Base-by-base conservation (phyloP, 2,797 vertebrate genomes). In the Octomys mimax region DNA sequence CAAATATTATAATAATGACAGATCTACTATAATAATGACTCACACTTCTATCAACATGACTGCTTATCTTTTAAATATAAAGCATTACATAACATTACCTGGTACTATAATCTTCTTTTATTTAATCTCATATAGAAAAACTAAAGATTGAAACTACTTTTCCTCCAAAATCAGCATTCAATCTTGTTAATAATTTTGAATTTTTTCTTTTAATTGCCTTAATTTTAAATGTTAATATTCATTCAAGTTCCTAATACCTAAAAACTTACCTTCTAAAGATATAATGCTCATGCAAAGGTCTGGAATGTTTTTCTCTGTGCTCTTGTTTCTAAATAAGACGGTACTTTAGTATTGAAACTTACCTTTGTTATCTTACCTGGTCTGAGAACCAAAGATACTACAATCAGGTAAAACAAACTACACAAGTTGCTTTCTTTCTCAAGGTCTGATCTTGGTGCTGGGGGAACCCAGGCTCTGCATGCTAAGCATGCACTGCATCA, bases 91-190 rank as follows among this genome's bases (percentile, higher is more conserved):
- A 87, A 39, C n/a, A 77, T 33, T 24, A 81, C 9, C 54, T 26
- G 46, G 64, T 42, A 36, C 8, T 88, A 39, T 1, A 18, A 39
- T 71, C 62, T 46, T 91, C 39, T 71, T 6, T 68, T 66, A 90
- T 28, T 57, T 84, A 81, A 22, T 24, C 24, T 62, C 49, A 68
- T 52, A 31, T 61, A 59, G 52, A 71, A 96, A 91, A 87, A 62
- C 31, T 73, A 64, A 92, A 87, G 21, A 16, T 2, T 52, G 10
- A 66, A 70, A 64, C 36, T 70, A 81, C 39, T 46, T 57, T 64
- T 93, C 88, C 68, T 91, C 52, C 57, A 91, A 36, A 96, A 88
- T 84, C 86, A 79, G 62, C 10, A 84, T 39, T 80, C 19, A 57
- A 85, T 71, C 61, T 87, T 89, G n/a, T 70, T 87, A 79, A 46